A percentile compares a stretch with the other conserved stretches of the same genome.
phyloP scores from a whole-genome alignment of 1,140 invertebrate species.

The Coelopa frigida region DNA sequence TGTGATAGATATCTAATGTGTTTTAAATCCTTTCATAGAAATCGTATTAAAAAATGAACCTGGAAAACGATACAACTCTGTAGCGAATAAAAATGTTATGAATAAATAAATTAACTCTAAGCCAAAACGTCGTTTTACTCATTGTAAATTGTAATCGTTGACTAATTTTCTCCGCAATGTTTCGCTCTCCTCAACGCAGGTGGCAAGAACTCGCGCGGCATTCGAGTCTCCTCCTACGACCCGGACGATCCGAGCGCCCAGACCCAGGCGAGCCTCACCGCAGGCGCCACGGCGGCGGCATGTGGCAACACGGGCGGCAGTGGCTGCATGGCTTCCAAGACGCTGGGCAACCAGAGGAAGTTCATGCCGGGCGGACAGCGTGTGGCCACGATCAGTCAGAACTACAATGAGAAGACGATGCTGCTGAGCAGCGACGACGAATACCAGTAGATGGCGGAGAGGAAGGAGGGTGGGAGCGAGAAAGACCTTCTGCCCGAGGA shows the following conservation, averaged over 20 bases:
- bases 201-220: constrained; percentile 57
- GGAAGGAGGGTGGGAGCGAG: too few species aligned
- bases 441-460: too few species aligned
- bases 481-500: too few species aligned
- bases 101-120: too few species aligned
- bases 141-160: neutral
- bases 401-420: constrained; percentile 94
- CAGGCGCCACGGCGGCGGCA: constrained; percentile 21
- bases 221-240: constrained; percentile 59
- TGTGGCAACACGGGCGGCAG: constrained; percentile 23
- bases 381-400: constrained; percentile 69
- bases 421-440: constrained; percentile 94
- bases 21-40: too few species aligned
- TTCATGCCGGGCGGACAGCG: constrained; percentile 54
- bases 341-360: constrained; percentile 40
- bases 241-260: constrained; percentile 53
- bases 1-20: too few species aligned
- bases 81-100: too few species aligned
- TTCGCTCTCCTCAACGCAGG: constrained; percentile 34
- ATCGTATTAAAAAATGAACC: too few species aligned
- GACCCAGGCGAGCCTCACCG: constrained; percentile 16
- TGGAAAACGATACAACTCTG: too few species aligned
- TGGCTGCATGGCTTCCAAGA: constrained; percentile 42
- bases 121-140: too few species aligned
- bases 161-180: neutral